Percentiles rank a stretch among this genome's conserved stretches.
Conservation (phyloP, 2,797 vertebrate genomes). For the Chloroceryle amazona region DNA sequence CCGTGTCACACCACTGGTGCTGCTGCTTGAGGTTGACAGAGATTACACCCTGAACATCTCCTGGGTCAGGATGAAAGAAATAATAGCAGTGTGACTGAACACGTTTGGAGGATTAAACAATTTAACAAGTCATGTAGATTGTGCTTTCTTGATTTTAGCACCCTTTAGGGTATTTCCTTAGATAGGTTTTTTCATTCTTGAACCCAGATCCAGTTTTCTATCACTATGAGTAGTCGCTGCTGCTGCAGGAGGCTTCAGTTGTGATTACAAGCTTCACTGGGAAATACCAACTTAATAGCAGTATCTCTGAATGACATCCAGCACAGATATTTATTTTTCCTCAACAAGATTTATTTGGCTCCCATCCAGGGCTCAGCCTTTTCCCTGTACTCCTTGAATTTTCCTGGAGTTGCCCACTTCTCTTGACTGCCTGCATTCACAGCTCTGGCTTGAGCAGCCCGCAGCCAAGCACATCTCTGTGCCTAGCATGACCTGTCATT, state of each 20-base stretch:
- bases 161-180: not conserved
- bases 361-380: not conserved
- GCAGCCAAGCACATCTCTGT: not conserved
- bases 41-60: not conserved
- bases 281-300: not conserved
- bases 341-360: slow-evolving; percentile 27
- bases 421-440: not conserved
- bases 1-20: not conserved
- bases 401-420: not conserved
- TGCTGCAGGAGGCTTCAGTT: not conserved
- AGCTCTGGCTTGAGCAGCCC: not conserved
- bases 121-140: not conserved
- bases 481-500: not conserved
- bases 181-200: fast-evolving
- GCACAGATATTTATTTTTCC: slow-evolving; percentile 48
- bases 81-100: not conserved
- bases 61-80: not conserved
- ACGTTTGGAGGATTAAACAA: not conserved
- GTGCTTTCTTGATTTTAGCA: not conserved
- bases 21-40: not conserved
- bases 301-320: slow-evolving; percentile 30
- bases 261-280: not conserved
- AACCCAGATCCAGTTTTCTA: not conserved
- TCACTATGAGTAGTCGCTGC: not conserved
- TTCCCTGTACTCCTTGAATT: not conserved